Conservation (phyloP, 1,140 invertebrate species). For the Halesus radiatus region DNA sequence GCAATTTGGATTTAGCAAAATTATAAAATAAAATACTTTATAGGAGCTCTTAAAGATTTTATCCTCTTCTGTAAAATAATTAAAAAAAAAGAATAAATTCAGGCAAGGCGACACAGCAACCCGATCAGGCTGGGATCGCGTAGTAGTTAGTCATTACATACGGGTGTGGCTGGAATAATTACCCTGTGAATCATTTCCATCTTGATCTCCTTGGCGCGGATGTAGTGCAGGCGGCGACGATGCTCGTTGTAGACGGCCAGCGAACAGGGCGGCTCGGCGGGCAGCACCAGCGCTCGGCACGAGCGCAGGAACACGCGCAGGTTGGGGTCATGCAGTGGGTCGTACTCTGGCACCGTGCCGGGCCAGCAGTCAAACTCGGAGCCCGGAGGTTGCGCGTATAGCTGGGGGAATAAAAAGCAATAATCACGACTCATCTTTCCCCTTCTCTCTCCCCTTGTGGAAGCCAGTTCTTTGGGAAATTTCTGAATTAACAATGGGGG, state of each 20-base stretch:
- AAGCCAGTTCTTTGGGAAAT: no score
- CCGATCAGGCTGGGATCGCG: no score
- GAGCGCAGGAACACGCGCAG: slow-evolving; percentile 62
- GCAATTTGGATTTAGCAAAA: no score
- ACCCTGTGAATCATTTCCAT: slow-evolving; percentile 30
- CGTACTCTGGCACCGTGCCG: slow-evolving; percentile 60
- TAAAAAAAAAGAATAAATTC: no score
- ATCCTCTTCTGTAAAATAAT: no score
- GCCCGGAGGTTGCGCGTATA: slow-evolving; percentile 30
- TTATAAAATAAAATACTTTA: no score
- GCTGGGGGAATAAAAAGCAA: background rate
- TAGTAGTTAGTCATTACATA: no score
- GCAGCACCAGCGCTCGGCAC: slow-evolving; percentile 63
- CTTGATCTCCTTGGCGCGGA: slow-evolving; percentile 35
- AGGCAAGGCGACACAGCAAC: no score
- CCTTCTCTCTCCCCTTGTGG: no score
- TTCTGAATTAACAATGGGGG: no score
- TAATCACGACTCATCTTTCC: no score
- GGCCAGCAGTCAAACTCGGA: slow-evolving; percentile 34
- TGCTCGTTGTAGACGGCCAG: slow-evolving; percentile 67
- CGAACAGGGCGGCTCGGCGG: slow-evolving; percentile 62
- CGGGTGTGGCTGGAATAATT: background rate
- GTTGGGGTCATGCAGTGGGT: slow-evolving; percentile 65
- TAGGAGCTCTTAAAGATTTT: no score
- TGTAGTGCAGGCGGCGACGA: slow-evolving; percentile 64